These are phyloP conservation scores for Hycleus phaleratus DNA, from an alignment of 1,140 invertebrate species.

Conservation along the genomic window DNA sequence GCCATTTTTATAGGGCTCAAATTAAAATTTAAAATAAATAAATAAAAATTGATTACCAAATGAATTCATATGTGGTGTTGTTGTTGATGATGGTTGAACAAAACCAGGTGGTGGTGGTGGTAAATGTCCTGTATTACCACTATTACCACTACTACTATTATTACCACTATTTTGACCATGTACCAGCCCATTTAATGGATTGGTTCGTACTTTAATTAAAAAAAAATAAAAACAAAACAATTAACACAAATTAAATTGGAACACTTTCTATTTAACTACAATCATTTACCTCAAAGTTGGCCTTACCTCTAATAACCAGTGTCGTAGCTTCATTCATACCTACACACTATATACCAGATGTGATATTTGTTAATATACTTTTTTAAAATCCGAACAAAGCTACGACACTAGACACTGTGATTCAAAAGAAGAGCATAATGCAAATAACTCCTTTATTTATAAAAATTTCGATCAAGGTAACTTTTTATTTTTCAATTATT, in stretches of 20 bases:
- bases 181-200: slow-evolving; percentile 36
- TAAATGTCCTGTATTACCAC: slow-evolving; percentile 15
- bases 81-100: slow-evolving; percentile 29
- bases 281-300: too few relatives aligned
- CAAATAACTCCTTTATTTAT: too few relatives aligned
- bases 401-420: too few relatives aligned
- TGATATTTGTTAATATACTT: too few relatives aligned
- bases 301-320: too few relatives aligned
- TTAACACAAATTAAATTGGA: background rate
- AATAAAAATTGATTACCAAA: slow-evolving; percentile 28
- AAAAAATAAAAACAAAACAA: background rate
- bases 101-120: slow-evolving; percentile 40
- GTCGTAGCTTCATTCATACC: too few relatives aligned
- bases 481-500: too few relatives aligned
- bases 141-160: background rate
- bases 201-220: slow-evolving; percentile 17
- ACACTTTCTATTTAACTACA: background rate
- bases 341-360: too few relatives aligned
- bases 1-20: too few relatives aligned
- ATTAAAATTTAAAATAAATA: background rate
- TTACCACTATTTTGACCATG: slow-evolving; percentile 31
- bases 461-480: too few relatives aligned
- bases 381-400: too few relatives aligned
- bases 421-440: too few relatives aligned
- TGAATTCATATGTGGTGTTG: slow-evolving; percentile 40